phyloP scores from a whole-genome alignment of 1,140 invertebrate genomes.

The Tyrophagus putrescentiae region DNA sequence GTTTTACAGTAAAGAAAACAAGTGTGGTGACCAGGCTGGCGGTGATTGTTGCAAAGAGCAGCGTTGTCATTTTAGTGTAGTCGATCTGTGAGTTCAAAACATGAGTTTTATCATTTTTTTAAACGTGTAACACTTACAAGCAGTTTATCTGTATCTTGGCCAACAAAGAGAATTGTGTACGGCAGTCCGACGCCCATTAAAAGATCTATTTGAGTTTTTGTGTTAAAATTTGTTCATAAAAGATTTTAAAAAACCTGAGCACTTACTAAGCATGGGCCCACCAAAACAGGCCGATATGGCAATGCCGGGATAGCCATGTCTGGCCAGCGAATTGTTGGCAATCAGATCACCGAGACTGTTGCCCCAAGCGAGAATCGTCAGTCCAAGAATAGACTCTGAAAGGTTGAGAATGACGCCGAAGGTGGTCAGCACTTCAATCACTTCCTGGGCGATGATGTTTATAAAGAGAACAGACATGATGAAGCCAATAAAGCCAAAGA shows the following conservation, averaged over 20 bases:
- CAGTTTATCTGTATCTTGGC: conserved; percentile 25
- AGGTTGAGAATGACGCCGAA: conserved; percentile 45
- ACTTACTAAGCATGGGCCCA: conserved; percentile 49
- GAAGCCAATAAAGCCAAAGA: conserved; percentile 48
- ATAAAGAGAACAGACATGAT: conserved; percentile 48
- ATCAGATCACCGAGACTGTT: conserved; percentile 50
- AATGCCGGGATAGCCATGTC: conserved; percentile 48
- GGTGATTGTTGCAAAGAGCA: too few species aligned
- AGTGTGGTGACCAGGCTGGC: too few species aligned
- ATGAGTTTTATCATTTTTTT: background rate
- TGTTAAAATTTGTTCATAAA: conserved; percentile 20
- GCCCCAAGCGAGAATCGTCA: conserved; percentile 53
- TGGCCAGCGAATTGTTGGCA: conserved; percentile 46
- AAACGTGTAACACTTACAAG: background rate
- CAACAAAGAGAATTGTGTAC: conserved; percentile 37
- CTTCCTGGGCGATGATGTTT: conserved; percentile 48
- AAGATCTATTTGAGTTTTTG: conserved; percentile 33
- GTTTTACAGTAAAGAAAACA: too few species aligned
- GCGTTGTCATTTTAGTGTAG: too few species aligned
- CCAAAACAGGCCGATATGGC: conserved; percentile 53
- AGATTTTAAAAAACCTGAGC: conserved; percentile 21
- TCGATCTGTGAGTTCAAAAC: too few species aligned
- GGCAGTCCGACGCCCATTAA: conserved; percentile 43
- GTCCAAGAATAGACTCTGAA: conserved; percentile 47
- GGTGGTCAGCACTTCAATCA: conserved; percentile 45